These are phyloP conservation scores for Cataglyphis livida DNA, from an alignment of 2,888 invertebrate species.

Conservation along the genomic window DNA sequence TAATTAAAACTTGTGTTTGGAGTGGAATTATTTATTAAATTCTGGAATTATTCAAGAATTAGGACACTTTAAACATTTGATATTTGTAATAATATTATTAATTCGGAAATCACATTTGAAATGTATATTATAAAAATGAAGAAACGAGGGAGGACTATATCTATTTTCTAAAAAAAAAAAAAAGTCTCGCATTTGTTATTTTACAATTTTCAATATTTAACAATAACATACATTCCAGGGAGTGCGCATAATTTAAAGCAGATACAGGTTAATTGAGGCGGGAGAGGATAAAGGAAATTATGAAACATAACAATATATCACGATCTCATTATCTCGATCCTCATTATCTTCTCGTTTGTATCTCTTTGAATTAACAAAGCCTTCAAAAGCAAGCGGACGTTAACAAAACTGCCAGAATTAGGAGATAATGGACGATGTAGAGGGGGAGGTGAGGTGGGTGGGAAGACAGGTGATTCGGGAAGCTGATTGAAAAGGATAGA, in stretches of 20 bases:
- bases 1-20: slow-evolving; percentile 23
- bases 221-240: not conserved
- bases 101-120: not conserved
- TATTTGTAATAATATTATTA: not conserved
- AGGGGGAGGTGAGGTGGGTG: not conserved
- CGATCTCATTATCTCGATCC: not conserved
- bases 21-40: slow-evolving; percentile 20
- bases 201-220: not conserved
- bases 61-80: not conserved
- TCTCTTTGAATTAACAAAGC: not conserved
- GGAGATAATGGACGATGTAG: slow-evolving; percentile 9
- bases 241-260: not conserved
- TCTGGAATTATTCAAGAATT: slow-evolving; percentile 4
- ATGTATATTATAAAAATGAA: not conserved
- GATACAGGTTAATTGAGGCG: not conserved
- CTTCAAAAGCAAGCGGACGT: not conserved
- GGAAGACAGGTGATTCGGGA: not conserved
- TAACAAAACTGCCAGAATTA: slow-evolving; percentile 5
- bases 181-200: not conserved
- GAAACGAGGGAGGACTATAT: not conserved
- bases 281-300: not conserved
- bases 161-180: not conserved
- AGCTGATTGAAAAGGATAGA: too few species aligned
- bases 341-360: not conserved
- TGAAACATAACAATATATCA: not conserved